Base-by-base conservation (phyloP, 2,888 invertebrate species). In the Atrina japonica region DNA sequence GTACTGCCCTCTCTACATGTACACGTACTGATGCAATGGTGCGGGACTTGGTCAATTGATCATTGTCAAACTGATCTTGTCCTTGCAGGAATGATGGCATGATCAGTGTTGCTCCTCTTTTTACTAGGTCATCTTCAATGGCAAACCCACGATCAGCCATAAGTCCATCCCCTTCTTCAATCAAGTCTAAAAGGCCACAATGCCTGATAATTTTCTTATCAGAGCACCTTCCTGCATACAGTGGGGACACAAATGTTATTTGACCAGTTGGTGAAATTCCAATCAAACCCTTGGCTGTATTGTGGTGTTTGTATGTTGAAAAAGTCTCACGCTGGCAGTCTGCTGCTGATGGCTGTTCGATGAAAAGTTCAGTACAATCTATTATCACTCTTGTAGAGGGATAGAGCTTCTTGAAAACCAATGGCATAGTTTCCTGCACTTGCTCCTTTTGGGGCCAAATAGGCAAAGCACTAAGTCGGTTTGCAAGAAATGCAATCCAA, bases 361-460 rank as follows among this genome's bases (percentile, higher is more conserved):
- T 63, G 27, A 56, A 66, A 11, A 70, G 35, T 59, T 70, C 70
- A 6, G 70, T 74, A 27, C 70, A 70, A 53, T 71, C 70, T 2
- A 64, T 35, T 16, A 64, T 64, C n/a, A 30, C 64, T 27, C 64
- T 47, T 9, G 64, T 70, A 14, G 56, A 41, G 7, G 53, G 52
- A 40, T 47, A 59, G 3, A 14, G 27, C 7, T 55, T 16, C 14
- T 52, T 40, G 21, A 61, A 69, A 40, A 25, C 43, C n/a, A n/a
- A 16, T 29, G 68, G 63, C 55, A 69, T 41, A 16, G 9, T 35
- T 16, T 41, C 41, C 35, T 43, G 53, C 0, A 68, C 55, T 30
- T 50, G 16, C 1, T 68, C 61, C 25, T 27, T 49, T 35, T 41
- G 18, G 29, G 63, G 64, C 69, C 69, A 70, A n/a, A 63, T 64